Conservation (phyloP, 2,113 vertebrate species). For the Calyptomena viridis region DNA sequence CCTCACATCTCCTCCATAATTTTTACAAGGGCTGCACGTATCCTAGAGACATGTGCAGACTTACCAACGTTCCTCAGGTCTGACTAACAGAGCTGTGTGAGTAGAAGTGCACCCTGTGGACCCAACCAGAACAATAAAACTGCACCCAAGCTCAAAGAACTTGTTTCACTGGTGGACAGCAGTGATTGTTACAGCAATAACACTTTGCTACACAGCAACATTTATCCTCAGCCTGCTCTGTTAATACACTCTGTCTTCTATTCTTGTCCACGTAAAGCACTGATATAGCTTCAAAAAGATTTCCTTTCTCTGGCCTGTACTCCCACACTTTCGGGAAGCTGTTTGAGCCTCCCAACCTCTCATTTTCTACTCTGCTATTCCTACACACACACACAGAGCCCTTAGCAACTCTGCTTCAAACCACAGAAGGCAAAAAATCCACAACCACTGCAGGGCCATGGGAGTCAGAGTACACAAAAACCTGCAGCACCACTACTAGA, state of each 20-base stretch:
- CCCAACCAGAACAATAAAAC: neutral
- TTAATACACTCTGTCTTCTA: neutral
- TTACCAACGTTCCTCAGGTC: fast-evolving
- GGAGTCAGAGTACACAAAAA: neutral
- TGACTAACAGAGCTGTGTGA: neutral
- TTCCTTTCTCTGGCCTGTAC: conserved; percentile 37
- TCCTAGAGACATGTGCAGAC: neutral
- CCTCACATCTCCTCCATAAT: neutral
- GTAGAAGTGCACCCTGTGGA: fast-evolving
- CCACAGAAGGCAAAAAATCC: neutral
- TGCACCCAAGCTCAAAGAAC: neutral
- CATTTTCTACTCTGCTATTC: conserved; percentile 47
- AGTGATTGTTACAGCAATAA: neutral
- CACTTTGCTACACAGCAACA: neutral
- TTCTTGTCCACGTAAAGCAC: neutral
- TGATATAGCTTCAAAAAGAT: conserved; percentile 52
- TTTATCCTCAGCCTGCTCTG: neutral
- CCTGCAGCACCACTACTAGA: neutral
- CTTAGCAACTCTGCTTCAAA: neutral
- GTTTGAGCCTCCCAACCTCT: conserved; percentile 32
- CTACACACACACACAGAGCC: neutral
- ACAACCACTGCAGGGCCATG: neutral
- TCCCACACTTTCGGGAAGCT: conserved; percentile 62
- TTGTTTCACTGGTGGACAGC: neutral
- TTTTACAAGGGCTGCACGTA: neutral